Evolutionary conservation across 2,888 invertebrate species (phyloP), one percentile per base, ranked within the genome.

Genomic region (Drosophila infuscata): DNA sequence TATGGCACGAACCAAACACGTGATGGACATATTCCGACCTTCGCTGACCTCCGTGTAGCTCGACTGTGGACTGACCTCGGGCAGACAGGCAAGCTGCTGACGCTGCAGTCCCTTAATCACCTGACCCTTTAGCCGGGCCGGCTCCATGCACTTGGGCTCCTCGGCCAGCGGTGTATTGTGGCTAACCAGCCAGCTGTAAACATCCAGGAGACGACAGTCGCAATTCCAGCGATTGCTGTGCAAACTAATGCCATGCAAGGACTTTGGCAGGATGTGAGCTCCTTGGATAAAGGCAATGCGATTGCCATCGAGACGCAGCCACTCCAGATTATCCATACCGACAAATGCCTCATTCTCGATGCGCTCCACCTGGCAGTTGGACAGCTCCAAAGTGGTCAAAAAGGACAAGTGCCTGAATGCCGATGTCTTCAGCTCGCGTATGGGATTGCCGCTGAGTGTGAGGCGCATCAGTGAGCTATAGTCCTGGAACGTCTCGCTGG

Each of bases 221-320:
- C 98, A 98, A 82, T 95, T 95, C 98, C 98, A 98, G 79, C 96
- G 96, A 94, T 98, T 98, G 92, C 96, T 96, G 92, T 97, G 96
- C 81, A 98, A 94, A 88, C 96, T 96, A 69, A 98, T 95, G 68
- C 97, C 97, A 85, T 96, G 96, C 82, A 98, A 94, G 57, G 95
- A 95, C 74, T 95, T 95, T n/a, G 97, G 97, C 61, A 97, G 94
- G 85, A 96, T 95, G 90, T 95, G 95, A 69, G 94, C 94, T 54
- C 96, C 96, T 90, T 95, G 95, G 84, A 97, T 95, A 86, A 95
- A 95, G 67, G 95, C 95, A 90, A 98, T 94, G 88, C 95, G 95
- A 94, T 98, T 98, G 79, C 96, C 96, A 88, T 97, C 96, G 83
- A 98, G 93, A 86, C 96, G 95, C 66, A 98, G 94, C 96, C 97